These are phyloP conservation scores for Cylloceria caligata DNA, from an alignment of 2,888 invertebrate species.

Conservation along the genomic window DNA sequence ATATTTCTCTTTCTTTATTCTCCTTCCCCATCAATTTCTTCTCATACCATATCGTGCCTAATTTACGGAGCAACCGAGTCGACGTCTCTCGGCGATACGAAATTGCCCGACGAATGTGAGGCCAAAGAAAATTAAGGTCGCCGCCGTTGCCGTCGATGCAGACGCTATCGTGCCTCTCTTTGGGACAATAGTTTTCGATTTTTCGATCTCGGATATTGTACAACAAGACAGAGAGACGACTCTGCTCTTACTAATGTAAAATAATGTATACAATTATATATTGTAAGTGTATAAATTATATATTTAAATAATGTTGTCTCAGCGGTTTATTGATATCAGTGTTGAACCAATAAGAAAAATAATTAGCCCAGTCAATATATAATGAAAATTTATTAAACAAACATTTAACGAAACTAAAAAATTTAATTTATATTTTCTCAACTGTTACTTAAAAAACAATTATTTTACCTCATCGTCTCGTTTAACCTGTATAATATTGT, in stretches of 20 bases:
- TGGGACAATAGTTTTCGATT: slow-evolving; percentile 38
- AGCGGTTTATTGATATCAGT: no score
- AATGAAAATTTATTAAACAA: no score
- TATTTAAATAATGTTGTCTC: no score
- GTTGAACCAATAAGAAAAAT: no score
- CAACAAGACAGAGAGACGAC: not conserved
- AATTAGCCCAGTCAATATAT: no score
- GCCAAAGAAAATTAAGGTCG: slow-evolving; percentile 65
- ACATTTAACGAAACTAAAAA: no score
- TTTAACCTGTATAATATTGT: slow-evolving; percentile 12
- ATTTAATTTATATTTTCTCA: not conserved
- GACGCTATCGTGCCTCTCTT: slow-evolving; percentile 18
- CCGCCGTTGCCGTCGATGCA: slow-evolving; percentile 53
- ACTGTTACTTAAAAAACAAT: not conserved
- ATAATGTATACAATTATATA: no score
- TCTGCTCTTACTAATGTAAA: not conserved
- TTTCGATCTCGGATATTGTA: not conserved
- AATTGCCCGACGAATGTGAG: slow-evolving; percentile 65
- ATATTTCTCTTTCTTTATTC: not conserved
- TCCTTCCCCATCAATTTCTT: slow-evolving; percentile 41
- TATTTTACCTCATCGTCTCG: not conserved
- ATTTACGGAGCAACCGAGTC: slow-evolving; percentile 57
- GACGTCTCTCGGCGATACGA: slow-evolving; percentile 47
- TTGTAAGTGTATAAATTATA: no score
- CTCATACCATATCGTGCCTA: slow-evolving; percentile 26